These are phyloP conservation scores for Prolemur simus DNA, from an alignment of 2,113 vertebrate species.

Conservation along the genomic window DNA sequence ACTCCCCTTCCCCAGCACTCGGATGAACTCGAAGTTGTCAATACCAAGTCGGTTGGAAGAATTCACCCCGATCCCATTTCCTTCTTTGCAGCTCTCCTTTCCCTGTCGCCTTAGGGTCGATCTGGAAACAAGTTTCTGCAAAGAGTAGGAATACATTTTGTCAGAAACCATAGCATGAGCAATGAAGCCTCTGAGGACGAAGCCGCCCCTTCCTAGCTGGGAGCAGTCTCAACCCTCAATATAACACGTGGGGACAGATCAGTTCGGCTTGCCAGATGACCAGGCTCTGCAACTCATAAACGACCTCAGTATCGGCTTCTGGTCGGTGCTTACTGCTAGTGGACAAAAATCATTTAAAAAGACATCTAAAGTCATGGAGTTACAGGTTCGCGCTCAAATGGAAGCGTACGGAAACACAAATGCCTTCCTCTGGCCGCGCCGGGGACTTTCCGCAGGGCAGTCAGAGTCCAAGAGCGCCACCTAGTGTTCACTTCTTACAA, in stretches of 20 bases:
- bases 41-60: constrained; percentile 87
- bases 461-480: constrained; percentile 71
- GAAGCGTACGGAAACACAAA: neutral
- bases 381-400: neutral
- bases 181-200: rapidly evolving
- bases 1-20: constrained; percentile 97
- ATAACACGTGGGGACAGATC: neutral
- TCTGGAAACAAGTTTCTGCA: constrained; percentile 83
- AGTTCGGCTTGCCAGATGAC: neutral
- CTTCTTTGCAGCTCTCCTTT: constrained; percentile 75
- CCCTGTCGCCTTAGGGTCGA: constrained; percentile 82
- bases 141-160: neutral
- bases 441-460: neutral
- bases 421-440: neutral
- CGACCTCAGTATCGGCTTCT: neutral
- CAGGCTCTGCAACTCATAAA: neutral
- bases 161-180: neutral
- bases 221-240: neutral
- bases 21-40: constrained; percentile 93
- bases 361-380: neutral
- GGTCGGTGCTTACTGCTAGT: neutral
- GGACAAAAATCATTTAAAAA: neutral
- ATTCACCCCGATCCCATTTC: constrained; percentile 56
- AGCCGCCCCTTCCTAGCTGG: neutral
- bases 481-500: constrained; percentile 71